phyloP scores from a whole-genome alignment of 2,888 invertebrate genomes.

The Syritta pipiens region DNA sequence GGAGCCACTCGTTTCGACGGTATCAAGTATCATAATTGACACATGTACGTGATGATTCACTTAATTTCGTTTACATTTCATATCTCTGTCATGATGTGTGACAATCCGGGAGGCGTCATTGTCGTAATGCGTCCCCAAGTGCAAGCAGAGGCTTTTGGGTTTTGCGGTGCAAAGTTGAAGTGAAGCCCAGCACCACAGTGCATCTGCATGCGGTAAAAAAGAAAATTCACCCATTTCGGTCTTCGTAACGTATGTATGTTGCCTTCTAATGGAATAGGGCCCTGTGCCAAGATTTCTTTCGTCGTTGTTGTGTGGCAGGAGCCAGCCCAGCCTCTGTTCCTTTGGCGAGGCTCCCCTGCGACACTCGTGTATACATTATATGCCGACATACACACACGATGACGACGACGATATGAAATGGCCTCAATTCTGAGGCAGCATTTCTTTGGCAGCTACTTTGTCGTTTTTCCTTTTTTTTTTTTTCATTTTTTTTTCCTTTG shows the following conservation, averaged over 20 bases:
- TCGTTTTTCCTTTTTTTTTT: neutral
- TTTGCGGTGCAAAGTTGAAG: too few relatives aligned
- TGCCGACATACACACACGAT: neutral
- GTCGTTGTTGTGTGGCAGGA: constrained; percentile 21
- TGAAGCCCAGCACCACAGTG: constrained; percentile 41
- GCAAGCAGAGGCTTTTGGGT: too few relatives aligned
- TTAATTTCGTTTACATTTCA: constrained; percentile 4
- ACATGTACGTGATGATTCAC: constrained; percentile 35
- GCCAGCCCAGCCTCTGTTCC: constrained; percentile 5
- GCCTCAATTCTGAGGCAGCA: constrained; percentile 60
- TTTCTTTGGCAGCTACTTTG: constrained; percentile 61
- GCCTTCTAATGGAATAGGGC: constrained; percentile 55
- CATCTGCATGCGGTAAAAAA: constrained; percentile 55
- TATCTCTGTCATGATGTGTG: constrained; percentile 5
- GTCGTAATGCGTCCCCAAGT: constrained; percentile 15
- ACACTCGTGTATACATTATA: constrained; percentile 1
- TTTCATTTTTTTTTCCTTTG: neutral
- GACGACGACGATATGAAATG: constrained; percentile 42
- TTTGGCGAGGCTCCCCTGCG: constrained; percentile 24
- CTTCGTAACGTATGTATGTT: constrained; percentile 27
- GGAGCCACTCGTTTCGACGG: neutral
- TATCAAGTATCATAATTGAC: constrained; percentile 33
- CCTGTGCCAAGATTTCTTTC: constrained; percentile 55
- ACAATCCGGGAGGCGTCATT: neutral
- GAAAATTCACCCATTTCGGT: constrained; percentile 30